Evolutionary conservation across 2,113 vertebrate species (phyloP).

Genomic region (Corydoras sp.): DNA sequence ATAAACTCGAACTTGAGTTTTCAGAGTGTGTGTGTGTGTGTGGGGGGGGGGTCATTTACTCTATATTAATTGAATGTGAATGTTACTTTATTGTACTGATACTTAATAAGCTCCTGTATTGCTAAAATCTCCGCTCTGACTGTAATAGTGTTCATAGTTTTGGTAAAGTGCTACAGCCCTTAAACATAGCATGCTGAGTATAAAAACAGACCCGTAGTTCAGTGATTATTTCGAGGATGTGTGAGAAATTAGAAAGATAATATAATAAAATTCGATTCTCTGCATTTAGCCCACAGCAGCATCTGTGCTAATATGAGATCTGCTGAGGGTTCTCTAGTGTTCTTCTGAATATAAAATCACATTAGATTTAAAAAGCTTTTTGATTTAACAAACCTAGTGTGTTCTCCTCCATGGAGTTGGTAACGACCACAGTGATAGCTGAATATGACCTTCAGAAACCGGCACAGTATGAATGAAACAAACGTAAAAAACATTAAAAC

Average conservation of each 20-base stretch:
- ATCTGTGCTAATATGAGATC: background rate
- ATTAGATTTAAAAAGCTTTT: background rate
- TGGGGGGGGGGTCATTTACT: background rate
- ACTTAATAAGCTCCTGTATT: background rate
- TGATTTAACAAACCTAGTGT: background rate
- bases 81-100: background rate
- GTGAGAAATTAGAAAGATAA: background rate
- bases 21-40: no score
- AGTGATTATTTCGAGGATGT: no score
- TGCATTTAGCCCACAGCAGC: background rate
- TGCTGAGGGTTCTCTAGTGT: background rate
- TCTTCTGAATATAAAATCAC: background rate
- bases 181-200: background rate
- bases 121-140: background rate
- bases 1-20: no score
- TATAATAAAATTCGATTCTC: background rate
- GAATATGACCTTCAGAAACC: background rate
- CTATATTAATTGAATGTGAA: background rate
- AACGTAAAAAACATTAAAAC: background rate
- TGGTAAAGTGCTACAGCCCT: constrained; percentile 9
- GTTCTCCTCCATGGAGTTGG: background rate
- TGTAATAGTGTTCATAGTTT: background rate
- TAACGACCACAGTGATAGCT: no score
- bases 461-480: background rate
- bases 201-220: background rate